phyloP scores from a whole-genome alignment of 2,888 invertebrate genomes.

The Melitaea athalia region DNA sequence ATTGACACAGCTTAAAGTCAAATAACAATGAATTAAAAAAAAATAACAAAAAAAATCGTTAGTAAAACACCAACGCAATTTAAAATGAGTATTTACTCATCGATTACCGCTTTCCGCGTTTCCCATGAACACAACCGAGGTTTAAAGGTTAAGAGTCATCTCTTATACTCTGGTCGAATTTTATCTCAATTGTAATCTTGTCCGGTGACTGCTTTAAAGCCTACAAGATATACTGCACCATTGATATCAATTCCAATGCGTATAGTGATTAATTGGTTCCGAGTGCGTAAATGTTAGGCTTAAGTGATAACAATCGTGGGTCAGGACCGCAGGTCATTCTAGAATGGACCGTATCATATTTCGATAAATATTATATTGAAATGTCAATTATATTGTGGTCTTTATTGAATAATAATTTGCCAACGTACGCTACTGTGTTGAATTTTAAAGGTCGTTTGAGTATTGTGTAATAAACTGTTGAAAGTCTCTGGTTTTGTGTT shows the following conservation, averaged over 20 bases:
- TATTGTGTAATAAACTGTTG: constrained; percentile 7
- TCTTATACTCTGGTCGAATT: constrained; percentile 49
- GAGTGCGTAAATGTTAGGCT: constrained; percentile 28
- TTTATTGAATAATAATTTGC: constrained; percentile 12
- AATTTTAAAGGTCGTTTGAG: not conserved
- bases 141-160: constrained; percentile 50
- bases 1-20: too few species aligned
- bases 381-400: constrained; percentile 3
- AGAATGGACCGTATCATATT: constrained; percentile 21
- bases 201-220: constrained; percentile 51
- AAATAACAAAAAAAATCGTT: not conserved
- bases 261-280: constrained; percentile 43
- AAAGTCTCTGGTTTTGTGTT: not conserved
- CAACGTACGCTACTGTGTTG: constrained; percentile 4
- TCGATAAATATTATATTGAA: constrained; percentile 19
- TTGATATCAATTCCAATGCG: constrained; percentile 51
- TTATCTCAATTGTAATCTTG: constrained; percentile 63
- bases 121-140: constrained; percentile 21
- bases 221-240: constrained; percentile 53
- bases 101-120: constrained; percentile 1
- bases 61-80: not conserved
- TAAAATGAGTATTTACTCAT: not conserved
- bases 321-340: constrained; percentile 23
- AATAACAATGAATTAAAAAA: too few species aligned
- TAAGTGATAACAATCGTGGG: constrained; percentile 32